Percentiles rank a stretch among this genome's conserved stretches.
These are phyloP conservation scores for Stichodactyla helianthus DNA, from an alignment of 64 coral and sea anemone genomes.

Conservation along the genomic window DNA sequence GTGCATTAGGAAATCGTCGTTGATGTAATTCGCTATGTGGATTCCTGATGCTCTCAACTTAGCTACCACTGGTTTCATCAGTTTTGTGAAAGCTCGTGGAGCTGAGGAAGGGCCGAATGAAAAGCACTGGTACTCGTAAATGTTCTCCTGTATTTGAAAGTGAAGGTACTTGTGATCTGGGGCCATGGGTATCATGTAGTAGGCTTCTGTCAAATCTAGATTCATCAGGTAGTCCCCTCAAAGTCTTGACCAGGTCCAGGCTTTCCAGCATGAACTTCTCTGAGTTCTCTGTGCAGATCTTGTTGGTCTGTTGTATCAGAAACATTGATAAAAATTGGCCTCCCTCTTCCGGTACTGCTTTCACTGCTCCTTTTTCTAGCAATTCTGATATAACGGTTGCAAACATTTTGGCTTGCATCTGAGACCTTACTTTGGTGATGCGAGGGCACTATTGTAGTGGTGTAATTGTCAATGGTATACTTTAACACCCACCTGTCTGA, in stretches of 20 bases:
- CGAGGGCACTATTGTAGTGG: no score
- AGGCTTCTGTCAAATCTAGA: not conserved
- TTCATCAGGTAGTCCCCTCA: not conserved
- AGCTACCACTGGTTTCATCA: no score
- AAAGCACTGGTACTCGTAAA: not conserved
- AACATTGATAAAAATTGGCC: not conserved
- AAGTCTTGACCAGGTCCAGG: slow-evolving; percentile 17
- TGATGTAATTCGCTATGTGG: no score
- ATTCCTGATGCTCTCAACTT: no score
- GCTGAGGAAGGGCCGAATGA: not conserved
- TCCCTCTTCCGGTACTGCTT: no score
- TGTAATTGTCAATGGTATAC: not conserved
- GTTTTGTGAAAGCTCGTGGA: no score
- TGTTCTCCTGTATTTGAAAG: slow-evolving; percentile 10
- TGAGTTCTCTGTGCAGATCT: not conserved
- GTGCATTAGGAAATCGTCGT: no score
- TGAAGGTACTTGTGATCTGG: not conserved
- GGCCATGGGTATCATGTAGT: slow-evolving; percentile 26
- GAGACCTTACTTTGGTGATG: no score
- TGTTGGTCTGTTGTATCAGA: not conserved
- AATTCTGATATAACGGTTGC: no score
- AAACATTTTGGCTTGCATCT: no score
- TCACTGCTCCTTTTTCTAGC: no score
- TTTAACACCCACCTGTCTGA: slow-evolving; percentile 9
- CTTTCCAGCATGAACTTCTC: slow-evolving; percentile 48